These are phyloP conservation scores for Nemurella pictetii DNA, from an alignment of 2,888 invertebrate genomes.

Conservation along the genomic window DNA sequence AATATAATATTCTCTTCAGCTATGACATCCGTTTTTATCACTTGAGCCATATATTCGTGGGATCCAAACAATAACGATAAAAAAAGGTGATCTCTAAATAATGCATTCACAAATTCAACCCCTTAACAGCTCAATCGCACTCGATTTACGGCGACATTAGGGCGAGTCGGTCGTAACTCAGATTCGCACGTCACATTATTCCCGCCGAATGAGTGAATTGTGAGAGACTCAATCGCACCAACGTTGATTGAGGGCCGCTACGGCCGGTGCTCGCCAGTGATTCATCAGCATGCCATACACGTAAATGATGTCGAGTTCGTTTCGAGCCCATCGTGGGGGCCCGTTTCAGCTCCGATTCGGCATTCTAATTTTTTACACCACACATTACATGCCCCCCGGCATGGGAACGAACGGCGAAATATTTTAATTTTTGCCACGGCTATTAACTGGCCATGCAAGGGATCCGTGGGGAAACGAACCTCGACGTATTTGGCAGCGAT, in stretches of 20 bases:
- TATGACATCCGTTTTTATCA: not conserved
- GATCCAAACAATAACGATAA: not conserved
- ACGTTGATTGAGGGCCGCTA: not conserved
- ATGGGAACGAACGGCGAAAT: not conserved
- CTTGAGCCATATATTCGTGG: too few relatives aligned
- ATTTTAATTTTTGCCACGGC: not conserved
- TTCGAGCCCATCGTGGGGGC: not conserved
- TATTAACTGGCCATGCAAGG: not conserved
- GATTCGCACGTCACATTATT: not conserved
- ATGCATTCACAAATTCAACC: not conserved
- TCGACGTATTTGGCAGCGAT: not conserved
- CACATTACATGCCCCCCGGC: not conserved
- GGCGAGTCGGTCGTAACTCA: not conserved
- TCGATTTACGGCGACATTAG: not conserved
- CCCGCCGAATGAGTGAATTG: conserved; percentile 1
- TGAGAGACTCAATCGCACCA: conserved; percentile 1
- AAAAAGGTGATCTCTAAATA: not conserved
- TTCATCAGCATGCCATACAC: not conserved
- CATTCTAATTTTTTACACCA: not conserved
- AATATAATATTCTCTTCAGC: not conserved
- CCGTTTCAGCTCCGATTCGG: not conserved
- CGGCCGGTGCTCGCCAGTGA: not conserved
- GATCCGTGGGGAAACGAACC: not conserved
- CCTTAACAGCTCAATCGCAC: not conserved
- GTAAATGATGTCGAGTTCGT: not conserved